Conservation (phyloP, 2,888 invertebrate genomes). For the Pollenia labialis region DNA sequence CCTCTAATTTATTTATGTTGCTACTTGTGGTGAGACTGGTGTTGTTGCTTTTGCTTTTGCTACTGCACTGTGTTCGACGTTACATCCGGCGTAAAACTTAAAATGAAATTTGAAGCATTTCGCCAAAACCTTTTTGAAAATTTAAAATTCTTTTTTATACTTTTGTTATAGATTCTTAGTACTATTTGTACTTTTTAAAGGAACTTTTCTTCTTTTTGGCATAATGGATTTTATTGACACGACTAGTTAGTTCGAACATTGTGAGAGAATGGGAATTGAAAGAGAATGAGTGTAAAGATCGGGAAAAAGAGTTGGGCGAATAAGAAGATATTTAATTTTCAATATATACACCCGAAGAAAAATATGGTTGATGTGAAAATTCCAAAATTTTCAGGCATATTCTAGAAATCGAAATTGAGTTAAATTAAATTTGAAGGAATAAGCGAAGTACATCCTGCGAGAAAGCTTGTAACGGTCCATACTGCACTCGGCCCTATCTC, state of each 20-base stretch:
- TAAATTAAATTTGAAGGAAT: too few species aligned
- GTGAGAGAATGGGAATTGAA: background rate
- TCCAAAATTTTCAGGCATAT: too few species aligned
- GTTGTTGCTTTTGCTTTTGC: background rate
- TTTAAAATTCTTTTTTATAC: conserved; percentile 38
- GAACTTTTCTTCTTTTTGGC: background rate
- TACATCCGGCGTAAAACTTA: conserved; percentile 48
- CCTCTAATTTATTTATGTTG: conserved; percentile 24
- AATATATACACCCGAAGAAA: too few species aligned
- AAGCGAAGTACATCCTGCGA: too few species aligned
- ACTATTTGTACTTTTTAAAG: background rate
- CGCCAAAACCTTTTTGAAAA: conserved; percentile 58
- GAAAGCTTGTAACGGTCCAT: too few species aligned
- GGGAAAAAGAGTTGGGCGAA: too few species aligned
- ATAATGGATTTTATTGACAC: conserved; percentile 38
- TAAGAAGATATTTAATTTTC: too few species aligned
- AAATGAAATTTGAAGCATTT: conserved; percentile 71
- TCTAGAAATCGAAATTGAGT: too few species aligned
- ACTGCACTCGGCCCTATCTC: too few species aligned
- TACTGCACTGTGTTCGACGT: conserved; percentile 23
- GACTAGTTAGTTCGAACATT: background rate
- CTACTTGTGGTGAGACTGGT: background rate
- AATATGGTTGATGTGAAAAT: too few species aligned
- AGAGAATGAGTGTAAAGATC: too few species aligned
- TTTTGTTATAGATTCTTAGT: conserved; percentile 29